These are phyloP conservation scores for Thecocarcelia acutangulata DNA, from an alignment of 2,888 invertebrate genomes.

Conservation along the genomic window DNA sequence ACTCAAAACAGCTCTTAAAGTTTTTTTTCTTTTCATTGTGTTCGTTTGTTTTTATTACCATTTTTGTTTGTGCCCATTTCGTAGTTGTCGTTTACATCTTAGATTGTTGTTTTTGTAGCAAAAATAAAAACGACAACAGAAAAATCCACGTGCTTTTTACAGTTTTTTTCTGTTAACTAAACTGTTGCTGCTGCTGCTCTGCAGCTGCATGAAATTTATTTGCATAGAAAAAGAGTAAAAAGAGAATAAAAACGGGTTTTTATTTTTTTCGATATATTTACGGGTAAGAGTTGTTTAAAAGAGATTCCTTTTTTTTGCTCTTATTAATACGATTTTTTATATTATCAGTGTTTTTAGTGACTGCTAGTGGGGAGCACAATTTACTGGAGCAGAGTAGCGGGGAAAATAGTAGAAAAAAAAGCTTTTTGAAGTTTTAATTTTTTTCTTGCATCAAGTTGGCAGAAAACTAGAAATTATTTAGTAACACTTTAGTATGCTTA, in stretches of 20 bases:
- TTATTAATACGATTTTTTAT: constrained; percentile 27
- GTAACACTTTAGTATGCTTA: constrained; percentile 49
- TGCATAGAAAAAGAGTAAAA: constrained; percentile 47
- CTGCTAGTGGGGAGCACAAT: constrained; percentile 40
- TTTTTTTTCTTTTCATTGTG: constrained; percentile 50
- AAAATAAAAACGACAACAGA: constrained; percentile 50
- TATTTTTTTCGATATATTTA: constrained; percentile 12
- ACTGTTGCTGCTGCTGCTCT: constrained; percentile 12
- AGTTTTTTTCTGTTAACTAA: constrained; percentile 40
- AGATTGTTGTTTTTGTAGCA: constrained; percentile 45
- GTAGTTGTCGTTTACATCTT: constrained; percentile 36
- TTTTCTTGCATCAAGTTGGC: constrained; percentile 16
- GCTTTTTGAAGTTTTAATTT: constrained; percentile 35
- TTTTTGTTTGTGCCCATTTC: constrained; percentile 22
- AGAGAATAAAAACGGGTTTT: constrained; percentile 48
- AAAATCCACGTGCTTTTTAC: constrained; percentile 67
- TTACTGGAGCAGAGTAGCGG: constrained; percentile 20
- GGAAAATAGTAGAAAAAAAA: constrained; percentile 29
- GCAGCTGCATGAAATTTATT: constrained; percentile 11
- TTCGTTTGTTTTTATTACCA: constrained; percentile 32
- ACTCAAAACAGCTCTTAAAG: constrained; percentile 55
- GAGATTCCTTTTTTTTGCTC: constrained; percentile 36
- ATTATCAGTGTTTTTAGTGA: constrained; percentile 2
- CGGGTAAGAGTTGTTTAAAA: constrained; percentile 58
- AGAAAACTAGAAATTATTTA: constrained; percentile 42